Evolutionary conservation across 2,888 invertebrate species (phyloP).

Genomic region (Yponomeuta malinellus): DNA sequence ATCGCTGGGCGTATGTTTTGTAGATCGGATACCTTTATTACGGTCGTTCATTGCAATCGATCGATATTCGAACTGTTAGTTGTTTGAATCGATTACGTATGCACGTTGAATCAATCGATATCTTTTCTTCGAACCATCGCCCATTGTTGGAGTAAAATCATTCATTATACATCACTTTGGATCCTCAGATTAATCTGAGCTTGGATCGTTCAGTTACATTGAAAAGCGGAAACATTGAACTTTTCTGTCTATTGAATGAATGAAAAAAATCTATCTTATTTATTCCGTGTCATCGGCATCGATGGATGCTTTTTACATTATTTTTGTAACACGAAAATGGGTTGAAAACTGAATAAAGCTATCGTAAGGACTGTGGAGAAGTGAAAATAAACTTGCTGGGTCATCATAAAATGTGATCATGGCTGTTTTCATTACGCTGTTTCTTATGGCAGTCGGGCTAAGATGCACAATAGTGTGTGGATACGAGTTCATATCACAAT

Average conservation of each 20-base stretch:
- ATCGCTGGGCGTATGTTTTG: no score
- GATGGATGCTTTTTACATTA: constrained; percentile 62
- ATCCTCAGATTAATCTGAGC: no score
- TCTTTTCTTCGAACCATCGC: no score
- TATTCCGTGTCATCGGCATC: constrained; percentile 70
- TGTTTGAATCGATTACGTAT: no score
- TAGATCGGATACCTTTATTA: no score
- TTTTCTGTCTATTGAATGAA: neutral
- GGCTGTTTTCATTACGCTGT: constrained; percentile 55
- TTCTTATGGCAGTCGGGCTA: constrained; percentile 69
- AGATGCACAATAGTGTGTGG: constrained; percentile 63
- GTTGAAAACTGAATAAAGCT: constrained; percentile 58
- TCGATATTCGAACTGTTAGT: no score
- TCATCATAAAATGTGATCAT: constrained; percentile 64
- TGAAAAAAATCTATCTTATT: constrained; percentile 38
- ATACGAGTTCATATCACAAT: constrained; percentile 71
- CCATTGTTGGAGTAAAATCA: no score
- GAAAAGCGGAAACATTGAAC: neutral
- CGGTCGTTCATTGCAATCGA: no score
- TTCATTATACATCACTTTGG: no score
- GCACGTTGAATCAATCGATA: no score
- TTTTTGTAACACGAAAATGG: constrained; percentile 67
- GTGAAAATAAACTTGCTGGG: constrained; percentile 29
- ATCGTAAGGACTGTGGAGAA: constrained; percentile 43
- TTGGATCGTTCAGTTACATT: neutral